These are phyloP conservation scores for Conopomorpha cramerella DNA, from an alignment of 1,140 invertebrate species.

Conservation along the genomic window DNA sequence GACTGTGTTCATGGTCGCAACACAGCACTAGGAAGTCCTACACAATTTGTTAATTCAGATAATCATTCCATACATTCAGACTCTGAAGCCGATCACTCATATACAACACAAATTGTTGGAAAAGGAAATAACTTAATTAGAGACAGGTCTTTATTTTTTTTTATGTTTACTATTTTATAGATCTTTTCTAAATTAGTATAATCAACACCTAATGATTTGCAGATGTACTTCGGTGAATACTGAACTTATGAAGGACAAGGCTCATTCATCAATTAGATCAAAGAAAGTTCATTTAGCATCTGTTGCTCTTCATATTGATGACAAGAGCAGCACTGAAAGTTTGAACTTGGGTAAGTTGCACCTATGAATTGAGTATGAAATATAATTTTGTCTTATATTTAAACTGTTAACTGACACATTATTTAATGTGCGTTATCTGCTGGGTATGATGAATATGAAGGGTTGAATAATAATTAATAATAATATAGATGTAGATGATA, in stretches of 20 bases:
- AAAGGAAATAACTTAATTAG: constrained; percentile 56
- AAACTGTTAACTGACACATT: no score
- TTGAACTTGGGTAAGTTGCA: constrained; percentile 54
- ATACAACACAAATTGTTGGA: constrained; percentile 9
- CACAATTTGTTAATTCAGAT: constrained; percentile 46
- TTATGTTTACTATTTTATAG: not conserved
- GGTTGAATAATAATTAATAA: no score
- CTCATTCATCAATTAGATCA: constrained; percentile 5
- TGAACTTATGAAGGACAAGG: constrained; percentile 6
- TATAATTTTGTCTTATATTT: not conserved
- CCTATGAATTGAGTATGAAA: not conserved
- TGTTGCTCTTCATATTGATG: constrained; percentile 63
- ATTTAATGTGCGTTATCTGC: no score
- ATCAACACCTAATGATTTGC: not conserved
- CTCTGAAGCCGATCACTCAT: constrained; percentile 67
- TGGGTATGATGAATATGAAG: no score
- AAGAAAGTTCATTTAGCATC: constrained; percentile 44
- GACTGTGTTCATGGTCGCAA: constrained; percentile 20
- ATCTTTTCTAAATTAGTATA: constrained; percentile 2
- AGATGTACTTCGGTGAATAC: not conserved
- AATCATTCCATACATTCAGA: constrained; percentile 67
- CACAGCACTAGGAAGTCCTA: constrained; percentile 35
- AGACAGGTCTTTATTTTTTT: constrained; percentile 60
- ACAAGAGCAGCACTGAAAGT: constrained; percentile 77
- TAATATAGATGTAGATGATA: no score